phyloP scores from a whole-genome alignment of 1,140 invertebrate genomes.

The Vanessa tameamea region DNA sequence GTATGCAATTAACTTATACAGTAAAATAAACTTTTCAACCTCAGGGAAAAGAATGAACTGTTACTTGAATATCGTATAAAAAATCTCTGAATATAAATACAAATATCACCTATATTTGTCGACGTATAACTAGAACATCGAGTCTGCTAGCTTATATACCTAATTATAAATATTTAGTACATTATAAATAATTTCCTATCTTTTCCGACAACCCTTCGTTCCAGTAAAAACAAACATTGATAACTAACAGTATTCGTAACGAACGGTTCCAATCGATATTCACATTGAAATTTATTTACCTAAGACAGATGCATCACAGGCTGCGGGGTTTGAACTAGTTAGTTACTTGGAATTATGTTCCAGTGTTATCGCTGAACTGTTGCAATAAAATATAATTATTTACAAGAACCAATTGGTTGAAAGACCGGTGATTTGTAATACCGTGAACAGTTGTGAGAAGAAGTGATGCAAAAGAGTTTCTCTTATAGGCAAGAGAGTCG shows the following conservation, averaged over 20 bases:
- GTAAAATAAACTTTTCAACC: too few relatives aligned
- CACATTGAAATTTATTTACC: constrained; percentile 50
- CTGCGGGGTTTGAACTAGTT: constrained; percentile 49
- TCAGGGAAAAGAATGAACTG: too few relatives aligned
- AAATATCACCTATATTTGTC: too few relatives aligned
- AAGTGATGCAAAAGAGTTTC: too few relatives aligned
- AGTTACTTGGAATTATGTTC: constrained; percentile 62
- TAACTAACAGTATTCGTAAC: constrained; percentile 12
- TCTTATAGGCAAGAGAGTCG: too few relatives aligned
- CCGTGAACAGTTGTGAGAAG: constrained; percentile 15
- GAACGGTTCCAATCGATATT: constrained; percentile 36
- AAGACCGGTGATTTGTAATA: constrained; percentile 61
- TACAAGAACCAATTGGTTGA: constrained; percentile 68
- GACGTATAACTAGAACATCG: too few relatives aligned
- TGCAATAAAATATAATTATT: constrained; percentile 78
- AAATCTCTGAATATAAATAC: too few relatives aligned
- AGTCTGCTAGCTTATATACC: background rate
- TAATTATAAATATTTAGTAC: background rate
- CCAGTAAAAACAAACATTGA: constrained; percentile 10
- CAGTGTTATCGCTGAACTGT: constrained; percentile 60
- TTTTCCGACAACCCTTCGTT: background rate
- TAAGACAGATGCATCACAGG: constrained; percentile 51
- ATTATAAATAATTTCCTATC: background rate
- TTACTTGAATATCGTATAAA: too few relatives aligned
- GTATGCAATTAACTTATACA: too few relatives aligned